A percentile compares a stretch with the other conserved stretches of the same genome.
phyloP scores from a whole-genome alignment of 2,797 vertebrate species.

The Trematomus bernacchii region DNA sequence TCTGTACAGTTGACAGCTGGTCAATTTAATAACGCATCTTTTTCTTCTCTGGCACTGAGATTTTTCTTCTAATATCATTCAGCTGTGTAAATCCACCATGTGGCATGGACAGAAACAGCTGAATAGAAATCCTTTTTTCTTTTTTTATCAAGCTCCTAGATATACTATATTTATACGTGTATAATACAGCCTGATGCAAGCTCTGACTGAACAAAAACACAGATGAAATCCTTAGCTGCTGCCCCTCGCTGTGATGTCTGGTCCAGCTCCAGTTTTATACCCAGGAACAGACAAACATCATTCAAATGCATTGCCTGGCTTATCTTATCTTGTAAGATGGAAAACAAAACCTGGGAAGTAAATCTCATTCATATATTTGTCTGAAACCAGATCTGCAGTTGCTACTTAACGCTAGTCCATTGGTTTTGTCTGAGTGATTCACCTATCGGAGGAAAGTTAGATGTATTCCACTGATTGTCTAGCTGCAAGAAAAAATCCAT shows the following conservation, averaged over 20 bases:
- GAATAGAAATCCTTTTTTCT: constrained; percentile 16
- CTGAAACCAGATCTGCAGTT: constrained; percentile 67
- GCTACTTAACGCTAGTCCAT: constrained; percentile 78
- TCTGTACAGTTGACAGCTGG: constrained; percentile 8
- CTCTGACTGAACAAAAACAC: constrained; percentile 32
- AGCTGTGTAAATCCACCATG: constrained; percentile 35
- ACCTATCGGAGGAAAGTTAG: constrained; percentile 81
- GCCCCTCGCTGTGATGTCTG: constrained; percentile 33
- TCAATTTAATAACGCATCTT: constrained; percentile 16
- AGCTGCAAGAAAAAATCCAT: constrained; percentile 85
- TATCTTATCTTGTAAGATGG: constrained; percentile 63
- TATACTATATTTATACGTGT: no score
- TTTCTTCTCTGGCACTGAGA: constrained; percentile 14
- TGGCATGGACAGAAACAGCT: constrained; percentile 3
- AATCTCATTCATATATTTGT: constrained; percentile 70
- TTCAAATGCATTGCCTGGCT: constrained; percentile 68
- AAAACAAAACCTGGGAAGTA: constrained; percentile 58
- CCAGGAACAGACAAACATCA: constrained; percentile 57
- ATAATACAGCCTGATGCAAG: constrained; percentile 17
- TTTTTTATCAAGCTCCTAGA: constrained; percentile 16
- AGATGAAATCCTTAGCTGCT: constrained; percentile 41
- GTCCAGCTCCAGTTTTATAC: constrained; percentile 41
- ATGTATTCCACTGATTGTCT: constrained; percentile 85
- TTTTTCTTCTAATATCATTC: constrained; percentile 30
- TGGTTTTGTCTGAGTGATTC: constrained; percentile 81